phyloP scores from a whole-genome alignment of 2,797 vertebrate genomes.

The Microchirus variegatus region DNA sequence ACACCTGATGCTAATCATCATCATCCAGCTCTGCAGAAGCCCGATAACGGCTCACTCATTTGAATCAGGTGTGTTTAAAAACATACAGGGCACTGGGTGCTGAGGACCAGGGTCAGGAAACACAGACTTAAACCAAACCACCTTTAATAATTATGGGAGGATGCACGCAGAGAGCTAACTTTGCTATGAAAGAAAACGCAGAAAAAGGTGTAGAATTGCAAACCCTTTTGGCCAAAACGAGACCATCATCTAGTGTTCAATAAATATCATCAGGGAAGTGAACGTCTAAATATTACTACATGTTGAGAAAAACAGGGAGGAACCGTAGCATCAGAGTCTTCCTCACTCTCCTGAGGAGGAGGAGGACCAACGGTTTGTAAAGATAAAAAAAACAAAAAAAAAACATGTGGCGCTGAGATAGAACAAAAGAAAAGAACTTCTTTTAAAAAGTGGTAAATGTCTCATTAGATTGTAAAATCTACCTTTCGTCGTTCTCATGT shows the following conservation, averaged over 20 bases:
- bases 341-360: constrained; percentile 29
- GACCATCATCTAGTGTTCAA: constrained; percentile 63
- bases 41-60: too few relatives aligned
- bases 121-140: too few relatives aligned
- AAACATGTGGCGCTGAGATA: constrained; percentile 21
- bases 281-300: constrained; percentile 33
- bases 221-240: constrained; percentile 45
- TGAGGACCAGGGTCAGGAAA: too few relatives aligned
- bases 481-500: constrained; percentile 36
- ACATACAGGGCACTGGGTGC: too few relatives aligned
- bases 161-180: constrained; percentile 28
- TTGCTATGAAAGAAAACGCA: constrained; percentile 25
- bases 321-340: constrained; percentile 32
- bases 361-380: constrained; percentile 36
- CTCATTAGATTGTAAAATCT: constrained; percentile 51
- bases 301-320: constrained; percentile 24
- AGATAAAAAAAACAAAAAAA: constrained; percentile 36
- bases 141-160: too few relatives aligned
- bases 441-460: constrained; percentile 29
- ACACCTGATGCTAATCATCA: too few relatives aligned
- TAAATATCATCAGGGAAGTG: constrained; percentile 58
- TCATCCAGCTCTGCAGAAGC: too few relatives aligned
- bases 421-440: constrained; percentile 47
- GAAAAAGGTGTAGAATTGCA: constrained; percentile 42
- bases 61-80: too few relatives aligned